Conservation (phyloP, 2,888 invertebrate species). For the Pyrrhia umbra region DNA sequence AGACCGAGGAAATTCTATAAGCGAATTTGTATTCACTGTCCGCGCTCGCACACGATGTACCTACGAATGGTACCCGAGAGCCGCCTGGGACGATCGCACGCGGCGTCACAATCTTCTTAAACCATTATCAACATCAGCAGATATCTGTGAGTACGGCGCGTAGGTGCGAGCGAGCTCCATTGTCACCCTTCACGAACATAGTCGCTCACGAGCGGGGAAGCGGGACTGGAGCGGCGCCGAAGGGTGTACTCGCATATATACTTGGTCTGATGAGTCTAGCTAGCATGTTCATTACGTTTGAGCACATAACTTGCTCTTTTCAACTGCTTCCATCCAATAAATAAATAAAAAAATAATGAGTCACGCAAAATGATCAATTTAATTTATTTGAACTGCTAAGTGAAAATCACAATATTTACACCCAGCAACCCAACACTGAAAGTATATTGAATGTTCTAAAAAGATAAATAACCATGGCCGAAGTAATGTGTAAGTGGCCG, state of each 20-base stretch:
- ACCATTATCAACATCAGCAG: constrained; percentile 3
- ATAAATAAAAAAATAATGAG: not conserved
- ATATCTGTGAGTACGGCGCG: not conserved
- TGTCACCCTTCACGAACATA: not conserved
- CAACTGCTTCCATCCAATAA: not conserved
- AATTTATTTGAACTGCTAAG: too few relatives aligned
- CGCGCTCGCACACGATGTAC: constrained; percentile 9
- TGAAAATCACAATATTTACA: too few relatives aligned
- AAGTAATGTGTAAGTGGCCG: constrained; percentile 8
- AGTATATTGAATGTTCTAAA: too few relatives aligned
- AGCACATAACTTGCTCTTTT: too few relatives aligned
- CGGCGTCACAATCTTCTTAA: not conserved
- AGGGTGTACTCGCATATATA: not conserved
- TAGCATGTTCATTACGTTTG: too few relatives aligned
- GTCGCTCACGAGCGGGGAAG: not conserved
- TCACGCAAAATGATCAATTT: too few relatives aligned
- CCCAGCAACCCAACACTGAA: too few relatives aligned
- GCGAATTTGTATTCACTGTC: constrained; percentile 46
- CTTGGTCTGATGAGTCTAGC: not conserved
- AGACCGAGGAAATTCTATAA: constrained; percentile 43
- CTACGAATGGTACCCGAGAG: constrained; percentile 29
- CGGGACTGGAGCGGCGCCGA: not conserved
- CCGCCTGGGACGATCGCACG: not conserved
- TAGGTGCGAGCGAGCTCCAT: constrained; percentile 37
- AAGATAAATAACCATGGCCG: not conserved